Conservation (phyloP, 2,888 invertebrate genomes). For the Caenorhabditis doughertyi region DNA sequence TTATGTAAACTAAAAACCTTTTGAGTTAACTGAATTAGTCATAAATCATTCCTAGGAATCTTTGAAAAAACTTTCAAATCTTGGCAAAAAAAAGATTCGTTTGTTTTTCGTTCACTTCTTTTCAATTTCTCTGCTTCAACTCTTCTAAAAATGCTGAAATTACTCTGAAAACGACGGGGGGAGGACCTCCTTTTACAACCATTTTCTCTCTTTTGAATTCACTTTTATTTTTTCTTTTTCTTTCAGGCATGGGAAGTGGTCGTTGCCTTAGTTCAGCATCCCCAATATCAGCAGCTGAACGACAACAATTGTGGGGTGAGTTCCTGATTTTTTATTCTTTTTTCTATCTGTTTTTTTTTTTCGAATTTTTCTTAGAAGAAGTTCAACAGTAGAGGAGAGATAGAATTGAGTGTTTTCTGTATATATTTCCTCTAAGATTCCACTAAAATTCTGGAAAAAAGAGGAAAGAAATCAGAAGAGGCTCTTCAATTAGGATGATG, state of each 20-base stretch:
- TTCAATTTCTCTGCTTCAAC: conserved; percentile 13
- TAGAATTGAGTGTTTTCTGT: neutral
- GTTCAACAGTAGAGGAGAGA: neutral
- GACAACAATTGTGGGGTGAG: conserved; percentile 69
- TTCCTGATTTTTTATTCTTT: conserved; percentile 18
- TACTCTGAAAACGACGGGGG: conserved; percentile 11
- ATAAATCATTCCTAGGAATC: neutral
- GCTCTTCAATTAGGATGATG: conserved; percentile 52
- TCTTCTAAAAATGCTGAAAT: conserved; percentile 23
- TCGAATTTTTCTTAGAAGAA: conserved; percentile 6
- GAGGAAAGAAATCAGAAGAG: conserved; percentile 15
- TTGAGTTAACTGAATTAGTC: no score
- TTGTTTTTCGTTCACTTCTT: neutral
- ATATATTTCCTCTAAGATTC: neutral
- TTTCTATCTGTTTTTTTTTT: conserved; percentile 5
- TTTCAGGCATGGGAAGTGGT: conserved; percentile 65
- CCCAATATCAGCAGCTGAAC: conserved; percentile 69
- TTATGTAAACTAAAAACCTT: no score
- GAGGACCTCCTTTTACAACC: conserved; percentile 9
- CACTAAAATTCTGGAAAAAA: neutral
- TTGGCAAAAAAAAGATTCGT: neutral
- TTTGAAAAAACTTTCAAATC: neutral
- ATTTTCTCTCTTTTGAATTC: conserved; percentile 3
- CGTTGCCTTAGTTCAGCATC: conserved; percentile 69
- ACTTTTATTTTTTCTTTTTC: no score